Evolutionary conservation across 2,888 invertebrate genomes (phyloP), one percentile per base, ranked within the genome.

Genomic region (Orthosia gothica): DNA sequence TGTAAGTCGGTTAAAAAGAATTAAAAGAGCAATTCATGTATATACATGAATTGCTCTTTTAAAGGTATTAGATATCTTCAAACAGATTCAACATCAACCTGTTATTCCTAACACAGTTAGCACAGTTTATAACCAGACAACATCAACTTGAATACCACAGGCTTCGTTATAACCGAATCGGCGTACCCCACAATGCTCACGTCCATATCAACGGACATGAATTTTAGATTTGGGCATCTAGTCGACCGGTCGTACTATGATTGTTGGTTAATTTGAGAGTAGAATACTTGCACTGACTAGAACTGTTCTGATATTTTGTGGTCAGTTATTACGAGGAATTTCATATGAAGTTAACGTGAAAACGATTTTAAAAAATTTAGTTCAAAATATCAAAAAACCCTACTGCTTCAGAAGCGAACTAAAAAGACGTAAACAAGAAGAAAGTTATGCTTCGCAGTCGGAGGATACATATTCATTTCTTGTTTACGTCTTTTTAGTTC

Each of bases 111-210:
- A n/a, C 7, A 20, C 3, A 49, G 32, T 23, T 23, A 49, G 11
- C n/a, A 50, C 5, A 20, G 26, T 20, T 70, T 71, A 71, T 54
- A 85, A 78, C 32, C 32, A 26, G 15, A 3, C 12, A 18, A 59
- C 83, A 75, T 63, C 47, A 86, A 70, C 67, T 7, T 45, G 81
- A 85, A 63, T 59, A 47, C 65, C 59, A 67, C 68, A 7, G 58
- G 58, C 68, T 87, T 89, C 88, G 90, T 90, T 91, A 90, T 89
- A 89, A 86, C 84, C 84, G 86, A 89, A 90, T 91, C 82, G 90
- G 84, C 76, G 81, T 85, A 88, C 88, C 89, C 85, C 61, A 83
- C 86, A 85, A 87, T 82, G 87, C 82, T 79, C 81, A 82, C 81
- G 75, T 76, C 81, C 89, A 89, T 90, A 89, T 87, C 70, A 59